phyloP scores from a whole-genome alignment of 2,888 invertebrate species.

The Auanema freiburgensis region DNA sequence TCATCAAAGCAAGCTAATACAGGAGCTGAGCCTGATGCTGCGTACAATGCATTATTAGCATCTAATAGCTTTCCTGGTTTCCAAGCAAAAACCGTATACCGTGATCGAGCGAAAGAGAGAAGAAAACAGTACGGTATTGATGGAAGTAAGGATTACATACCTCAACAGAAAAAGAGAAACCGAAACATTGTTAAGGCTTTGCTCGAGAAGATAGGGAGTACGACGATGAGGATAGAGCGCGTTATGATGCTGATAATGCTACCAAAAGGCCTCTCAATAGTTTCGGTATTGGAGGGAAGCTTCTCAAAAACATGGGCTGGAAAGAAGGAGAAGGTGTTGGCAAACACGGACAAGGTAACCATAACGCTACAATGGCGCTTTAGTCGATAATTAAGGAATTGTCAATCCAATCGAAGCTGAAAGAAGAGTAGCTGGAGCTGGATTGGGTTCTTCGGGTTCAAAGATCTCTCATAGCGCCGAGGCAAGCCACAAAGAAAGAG shows the following conservation, averaged over 20 bases:
- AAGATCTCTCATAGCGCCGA: slow-evolving; percentile 30
- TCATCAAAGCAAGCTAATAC: slow-evolving; percentile 11
- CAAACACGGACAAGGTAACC: slow-evolving; percentile 79
- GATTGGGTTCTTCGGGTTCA: slow-evolving; percentile 48
- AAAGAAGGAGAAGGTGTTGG: slow-evolving; percentile 93
- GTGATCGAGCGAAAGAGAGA: slow-evolving; percentile 94
- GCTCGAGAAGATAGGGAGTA: slow-evolving; percentile 8
- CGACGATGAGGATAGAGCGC: neutral
- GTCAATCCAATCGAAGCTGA: slow-evolving; percentile 59
- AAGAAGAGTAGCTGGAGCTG: slow-evolving; percentile 56
- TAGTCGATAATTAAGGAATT: slow-evolving; percentile 45
- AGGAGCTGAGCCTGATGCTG: neutral
- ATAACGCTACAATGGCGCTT: neutral
- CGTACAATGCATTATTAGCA: neutral
- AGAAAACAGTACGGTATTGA: slow-evolving; percentile 81
- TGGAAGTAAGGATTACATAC: slow-evolving; percentile 9
- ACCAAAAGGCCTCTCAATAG: slow-evolving; percentile 44
- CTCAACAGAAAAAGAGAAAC: neutral
- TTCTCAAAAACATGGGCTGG: slow-evolving; percentile 99
- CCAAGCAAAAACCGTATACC: slow-evolving; percentile 70
- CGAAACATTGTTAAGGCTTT: slow-evolving; percentile 12
- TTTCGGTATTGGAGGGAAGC: slow-evolving; percentile 88
- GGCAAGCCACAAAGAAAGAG: slow-evolving; percentile 42
- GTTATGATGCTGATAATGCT: slow-evolving; percentile 38
- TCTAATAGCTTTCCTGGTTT: neutral